A percentile compares a stretch with the other conserved stretches of the same genome.
Conservation (phyloP, 37 sponge, comb jelly and placozoan genomes). For the Eunapius fragilis region DNA sequence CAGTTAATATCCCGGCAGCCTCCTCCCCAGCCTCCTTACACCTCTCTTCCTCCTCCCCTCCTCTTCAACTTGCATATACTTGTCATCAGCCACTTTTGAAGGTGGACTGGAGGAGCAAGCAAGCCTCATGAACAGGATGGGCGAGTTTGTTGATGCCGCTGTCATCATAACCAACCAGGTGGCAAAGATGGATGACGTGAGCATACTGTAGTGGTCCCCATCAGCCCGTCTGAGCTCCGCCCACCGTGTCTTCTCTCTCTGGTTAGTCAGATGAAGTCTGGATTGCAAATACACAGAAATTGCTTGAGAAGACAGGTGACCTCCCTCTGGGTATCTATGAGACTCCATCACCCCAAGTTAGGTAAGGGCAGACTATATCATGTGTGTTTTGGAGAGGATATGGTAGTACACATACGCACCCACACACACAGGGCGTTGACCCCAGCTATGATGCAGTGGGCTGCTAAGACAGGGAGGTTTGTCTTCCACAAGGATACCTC, state of each 20-base stretch:
- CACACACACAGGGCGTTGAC: conserved; percentile 69
- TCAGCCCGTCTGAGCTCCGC: too few species aligned
- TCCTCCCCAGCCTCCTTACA: not conserved
- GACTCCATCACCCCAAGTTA: conserved; percentile 79
- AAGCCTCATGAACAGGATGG: conserved; percentile 75
- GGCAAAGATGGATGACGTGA: conserved; percentile 77
- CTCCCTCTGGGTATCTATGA: conserved; percentile 88
- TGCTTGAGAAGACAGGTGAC: conserved; percentile 84
- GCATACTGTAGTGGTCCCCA: not conserved
- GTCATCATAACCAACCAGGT: conserved; percentile 92
- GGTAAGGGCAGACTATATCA: conserved; percentile 31
- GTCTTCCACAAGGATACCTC: conserved; percentile 87
- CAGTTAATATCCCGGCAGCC: not conserved
- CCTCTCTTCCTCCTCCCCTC: not conserved
- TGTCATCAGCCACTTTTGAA: conserved; percentile 80
- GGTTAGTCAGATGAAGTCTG: conserved; percentile 81
- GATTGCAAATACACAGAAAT: conserved; percentile 72
- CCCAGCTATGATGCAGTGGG: conserved; percentile 82
- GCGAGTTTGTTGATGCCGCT: conserved; percentile 57
- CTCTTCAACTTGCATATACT: not conserved
- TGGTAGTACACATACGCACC: not conserved
- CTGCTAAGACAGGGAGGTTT: conserved; percentile 71
- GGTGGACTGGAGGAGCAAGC: conserved; percentile 84
- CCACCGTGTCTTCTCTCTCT: not conserved
- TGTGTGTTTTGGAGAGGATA: not conserved